Evolutionary conservation across 1,140 invertebrate genomes (phyloP), one percentile per base, ranked within the genome.

Genomic region (Pseudomyrmex cubaensis): DNA sequence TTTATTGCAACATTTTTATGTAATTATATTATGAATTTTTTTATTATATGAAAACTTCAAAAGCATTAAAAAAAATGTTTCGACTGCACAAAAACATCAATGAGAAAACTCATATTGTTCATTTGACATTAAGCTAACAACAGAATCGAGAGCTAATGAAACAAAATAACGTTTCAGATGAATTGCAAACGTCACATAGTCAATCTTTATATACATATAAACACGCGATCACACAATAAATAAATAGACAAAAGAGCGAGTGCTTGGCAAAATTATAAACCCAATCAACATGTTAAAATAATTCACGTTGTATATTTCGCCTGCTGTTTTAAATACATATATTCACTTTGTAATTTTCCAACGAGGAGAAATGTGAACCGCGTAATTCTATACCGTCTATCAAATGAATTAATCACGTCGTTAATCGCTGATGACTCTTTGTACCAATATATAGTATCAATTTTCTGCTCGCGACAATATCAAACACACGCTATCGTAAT

Each of bases 401-500:
- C 22, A 22, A 77, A 77, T 67, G 54, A 77, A 77, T 77, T 67
- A 77, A 77, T 77, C 75, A 56, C 12, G 8, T 8, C 13, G 35
- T 46, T 67, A 67, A 77, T 67, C 67, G 50, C 50, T 63, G 35
- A 22, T n/a, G 66, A 25, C 20, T 35, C 5, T 78, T 70, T 1
- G 20, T 22, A 50, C 3, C 17, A 15, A 66, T 48, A 35, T 7
- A 35, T 7, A 35, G 35, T 35, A 35, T 7, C 35, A 35, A 35
- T 35, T 35, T 35, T 35, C 35, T 35, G 35, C 5, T 35, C 35
- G 35, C 0, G 35, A 35, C 35, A 35, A 35, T 35, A 7, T 35
- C 35, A 35, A 35, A 35, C 35, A 35, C 35, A 35, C 7, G 35
- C 0, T 35, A 35, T 35, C 35, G 35, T 7, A 35, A 35, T 35